Conservation (phyloP, 2,113 vertebrate species). For the Xyrauchen texanus region DNA sequence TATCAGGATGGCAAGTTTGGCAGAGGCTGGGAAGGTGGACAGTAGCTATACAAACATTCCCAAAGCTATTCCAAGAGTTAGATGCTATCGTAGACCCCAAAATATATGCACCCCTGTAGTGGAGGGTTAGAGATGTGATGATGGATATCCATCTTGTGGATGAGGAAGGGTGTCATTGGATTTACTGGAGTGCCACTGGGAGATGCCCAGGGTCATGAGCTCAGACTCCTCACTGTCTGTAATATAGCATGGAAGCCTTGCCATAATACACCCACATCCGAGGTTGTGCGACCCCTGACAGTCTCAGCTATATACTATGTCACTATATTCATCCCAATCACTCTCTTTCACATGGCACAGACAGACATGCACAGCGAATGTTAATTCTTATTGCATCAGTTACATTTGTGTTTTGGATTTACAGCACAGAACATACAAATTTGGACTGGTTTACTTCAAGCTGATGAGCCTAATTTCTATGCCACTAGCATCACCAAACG, state of each 20-base stretch:
- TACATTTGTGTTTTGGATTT: too few relatives aligned
- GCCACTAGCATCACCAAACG: too few relatives aligned
- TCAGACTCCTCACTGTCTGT: not conserved
- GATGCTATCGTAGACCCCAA: not conserved
- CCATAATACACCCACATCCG: not conserved
- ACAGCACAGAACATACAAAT: too few relatives aligned
- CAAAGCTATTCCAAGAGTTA: slow-evolving; percentile 2
- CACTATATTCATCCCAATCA: not conserved
- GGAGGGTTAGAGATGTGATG: not conserved
- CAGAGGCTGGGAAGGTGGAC: slow-evolving; percentile 1
- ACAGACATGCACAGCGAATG: not conserved
- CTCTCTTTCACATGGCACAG: not conserved
- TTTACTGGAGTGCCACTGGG: not conserved
- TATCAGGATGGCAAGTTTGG: slow-evolving; percentile 17
- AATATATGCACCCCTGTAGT: not conserved
- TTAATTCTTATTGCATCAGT: too few relatives aligned
- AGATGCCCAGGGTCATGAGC: not conserved
- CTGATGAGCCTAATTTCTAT: too few relatives aligned
- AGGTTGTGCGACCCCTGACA: too few relatives aligned
- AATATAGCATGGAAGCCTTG: not conserved
- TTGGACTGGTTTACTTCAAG: too few relatives aligned
- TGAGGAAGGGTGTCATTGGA: not conserved
- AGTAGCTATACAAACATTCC: slow-evolving; percentile 6
- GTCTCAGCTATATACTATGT: not conserved
- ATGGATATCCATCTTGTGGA: not conserved